Evolutionary conservation across 2,113 vertebrate species (phyloP).

Genomic region (Himantopus leucocephalus): DNA sequence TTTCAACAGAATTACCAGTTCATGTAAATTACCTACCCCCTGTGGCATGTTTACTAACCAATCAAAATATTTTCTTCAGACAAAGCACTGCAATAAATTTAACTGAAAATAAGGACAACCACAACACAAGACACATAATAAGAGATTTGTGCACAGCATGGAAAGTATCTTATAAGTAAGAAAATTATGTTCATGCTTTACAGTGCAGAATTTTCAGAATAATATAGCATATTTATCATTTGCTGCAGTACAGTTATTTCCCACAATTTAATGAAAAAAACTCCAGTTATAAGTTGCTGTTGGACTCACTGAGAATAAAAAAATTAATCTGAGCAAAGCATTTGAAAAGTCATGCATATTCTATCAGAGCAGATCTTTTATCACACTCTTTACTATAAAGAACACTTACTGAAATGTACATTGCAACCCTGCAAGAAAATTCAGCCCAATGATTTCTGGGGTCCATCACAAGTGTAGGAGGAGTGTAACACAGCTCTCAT

Average conservation of each 20-base stretch:
- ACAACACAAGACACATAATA: slow-evolving; percentile 27
- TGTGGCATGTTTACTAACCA: slow-evolving; percentile 60
- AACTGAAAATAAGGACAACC: slow-evolving; percentile 56
- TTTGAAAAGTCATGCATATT: slow-evolving; percentile 6
- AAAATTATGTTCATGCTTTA: slow-evolving; percentile 50
- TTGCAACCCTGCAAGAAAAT: not conserved
- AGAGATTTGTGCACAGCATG: slow-evolving; percentile 55
- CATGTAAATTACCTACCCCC: slow-evolving; percentile 44
- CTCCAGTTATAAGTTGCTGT: not conserved
- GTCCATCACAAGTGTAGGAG: not conserved
- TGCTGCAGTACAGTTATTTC: slow-evolving; percentile 2
- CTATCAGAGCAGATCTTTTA: not conserved
- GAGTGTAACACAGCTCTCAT: not conserved
- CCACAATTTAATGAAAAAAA: slow-evolving; percentile 44
- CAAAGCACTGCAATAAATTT: slow-evolving; percentile 60
- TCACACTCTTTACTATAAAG: not conserved
- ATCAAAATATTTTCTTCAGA: slow-evolving; percentile 61
- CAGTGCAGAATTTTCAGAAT: not conserved
- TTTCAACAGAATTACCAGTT: slow-evolving; percentile 29
- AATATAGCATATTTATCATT: not conserved
- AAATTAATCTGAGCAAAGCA: not conserved
- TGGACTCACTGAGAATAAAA: not conserved
- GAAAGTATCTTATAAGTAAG: slow-evolving; percentile 53
- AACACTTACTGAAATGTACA: not conserved
- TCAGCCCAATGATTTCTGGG: not conserved